Percentiles rank a stretch among this genome's conserved stretches.
These are phyloP conservation scores for Brienomyrus brachyistius DNA, from an alignment of 2,113 vertebrate species.

Conservation along the genomic window DNA sequence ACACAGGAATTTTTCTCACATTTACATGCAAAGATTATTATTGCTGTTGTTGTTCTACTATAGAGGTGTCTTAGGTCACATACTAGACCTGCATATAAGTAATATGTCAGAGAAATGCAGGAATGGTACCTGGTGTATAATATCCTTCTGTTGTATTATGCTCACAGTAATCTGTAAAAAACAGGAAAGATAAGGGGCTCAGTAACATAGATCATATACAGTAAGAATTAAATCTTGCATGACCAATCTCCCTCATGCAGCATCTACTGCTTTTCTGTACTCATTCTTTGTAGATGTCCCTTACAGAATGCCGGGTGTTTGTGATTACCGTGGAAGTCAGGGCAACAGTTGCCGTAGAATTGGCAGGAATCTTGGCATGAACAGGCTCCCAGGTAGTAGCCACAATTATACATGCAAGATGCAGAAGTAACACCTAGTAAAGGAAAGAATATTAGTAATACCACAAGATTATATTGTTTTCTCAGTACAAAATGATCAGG, in stretches of 20 bases:
- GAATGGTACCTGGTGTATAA: background rate
- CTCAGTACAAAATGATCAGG: background rate
- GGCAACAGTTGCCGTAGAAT: conserved; percentile 36
- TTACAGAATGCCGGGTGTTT: background rate
- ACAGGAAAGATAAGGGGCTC: background rate
- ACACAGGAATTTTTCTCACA: background rate
- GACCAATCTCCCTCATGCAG: background rate
- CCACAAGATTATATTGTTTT: background rate
- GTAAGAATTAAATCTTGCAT: background rate
- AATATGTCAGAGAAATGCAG: background rate
- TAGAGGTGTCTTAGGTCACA: background rate
- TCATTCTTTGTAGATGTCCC: background rate
- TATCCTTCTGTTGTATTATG: background rate
- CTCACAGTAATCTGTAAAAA: background rate
- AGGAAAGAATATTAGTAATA: background rate
- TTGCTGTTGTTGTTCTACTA: background rate
- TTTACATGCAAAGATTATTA: background rate
- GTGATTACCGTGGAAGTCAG: conserved; percentile 35
- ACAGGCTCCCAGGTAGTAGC: conserved; percentile 37
- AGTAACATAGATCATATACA: background rate
- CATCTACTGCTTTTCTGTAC: background rate
- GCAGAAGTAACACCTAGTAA: background rate
- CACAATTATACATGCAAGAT: conserved; percentile 41
- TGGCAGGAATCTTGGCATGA: conserved; percentile 47
- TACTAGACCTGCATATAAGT: background rate